Evolutionary conservation across 35 echinoderm and acorn worm genomes (phyloP).

Genomic region (Holothuria glaberrima): DNA sequence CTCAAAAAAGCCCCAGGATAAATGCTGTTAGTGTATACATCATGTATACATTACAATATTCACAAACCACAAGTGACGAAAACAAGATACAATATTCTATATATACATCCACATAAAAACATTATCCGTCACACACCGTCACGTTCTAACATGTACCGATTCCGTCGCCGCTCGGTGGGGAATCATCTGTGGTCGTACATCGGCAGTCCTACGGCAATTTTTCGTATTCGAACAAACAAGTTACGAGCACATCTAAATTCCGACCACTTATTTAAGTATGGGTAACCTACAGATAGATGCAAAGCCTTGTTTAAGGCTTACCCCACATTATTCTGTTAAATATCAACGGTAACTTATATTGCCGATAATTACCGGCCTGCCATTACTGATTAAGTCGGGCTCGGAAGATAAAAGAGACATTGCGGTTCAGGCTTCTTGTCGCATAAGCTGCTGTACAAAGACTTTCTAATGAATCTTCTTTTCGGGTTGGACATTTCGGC

Average conservation of each 20-base stretch:
- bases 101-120: neutral
- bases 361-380: conserved; percentile 25
- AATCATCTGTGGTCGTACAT: conserved; percentile 10
- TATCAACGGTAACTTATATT: conserved; percentile 43
- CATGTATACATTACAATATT: too few species aligned
- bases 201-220: conserved; percentile 8
- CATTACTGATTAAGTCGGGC: neutral
- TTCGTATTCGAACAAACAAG: neutral
- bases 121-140: neutral
- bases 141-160: conserved; percentile 1
- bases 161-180: conserved; percentile 22
- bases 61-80: conserved; percentile 12
- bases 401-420: neutral
- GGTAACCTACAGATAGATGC: too few species aligned
- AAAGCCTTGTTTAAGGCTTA: too few species aligned
- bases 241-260: conserved; percentile 6
- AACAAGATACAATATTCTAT: neutral
- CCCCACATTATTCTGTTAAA: neutral
- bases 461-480: too few species aligned
- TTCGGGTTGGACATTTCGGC: too few species aligned
- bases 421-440: neutral
- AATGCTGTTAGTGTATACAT: too few species aligned
- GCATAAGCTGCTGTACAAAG: too few species aligned
- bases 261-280: neutral
- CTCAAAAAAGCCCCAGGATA: too few species aligned